These are phyloP conservation scores for Brachypteracias leptosomus DNA, from an alignment of 2,113 vertebrate genomes.

Conservation along the genomic window DNA sequence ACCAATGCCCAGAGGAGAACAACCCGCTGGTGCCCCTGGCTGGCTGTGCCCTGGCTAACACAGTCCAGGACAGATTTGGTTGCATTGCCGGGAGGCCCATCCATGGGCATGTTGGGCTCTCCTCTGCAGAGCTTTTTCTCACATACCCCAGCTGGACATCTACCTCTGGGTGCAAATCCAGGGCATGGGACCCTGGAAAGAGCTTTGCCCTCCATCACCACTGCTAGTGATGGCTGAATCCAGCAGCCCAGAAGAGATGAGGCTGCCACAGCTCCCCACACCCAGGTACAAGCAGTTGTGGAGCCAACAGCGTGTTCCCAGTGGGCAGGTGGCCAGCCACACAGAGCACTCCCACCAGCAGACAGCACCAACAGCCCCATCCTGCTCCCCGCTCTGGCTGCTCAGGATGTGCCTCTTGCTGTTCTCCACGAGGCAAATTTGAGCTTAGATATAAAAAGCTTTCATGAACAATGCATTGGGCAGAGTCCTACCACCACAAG, in stretches of 20 bases:
- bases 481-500: background rate
- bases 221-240: background rate
- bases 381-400: background rate
- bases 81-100: accelerated
- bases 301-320: background rate
- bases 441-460: background rate
- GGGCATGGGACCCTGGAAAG: background rate
- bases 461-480: background rate
- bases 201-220: background rate
- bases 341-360: background rate
- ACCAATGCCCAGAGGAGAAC: background rate
- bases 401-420: no score
- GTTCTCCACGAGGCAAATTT: background rate
- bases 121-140: background rate
- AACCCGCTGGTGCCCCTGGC: background rate
- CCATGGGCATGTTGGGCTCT: background rate
- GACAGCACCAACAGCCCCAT: background rate
- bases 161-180: background rate
- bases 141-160: background rate
- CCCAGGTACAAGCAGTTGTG: background rate
- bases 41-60: background rate
- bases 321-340: no score
- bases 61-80: background rate
- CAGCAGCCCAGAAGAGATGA: background rate
- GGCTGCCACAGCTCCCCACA: background rate